phyloP scores from a whole-genome alignment of 2,888 invertebrate species.

The Melipona beecheii region DNA sequence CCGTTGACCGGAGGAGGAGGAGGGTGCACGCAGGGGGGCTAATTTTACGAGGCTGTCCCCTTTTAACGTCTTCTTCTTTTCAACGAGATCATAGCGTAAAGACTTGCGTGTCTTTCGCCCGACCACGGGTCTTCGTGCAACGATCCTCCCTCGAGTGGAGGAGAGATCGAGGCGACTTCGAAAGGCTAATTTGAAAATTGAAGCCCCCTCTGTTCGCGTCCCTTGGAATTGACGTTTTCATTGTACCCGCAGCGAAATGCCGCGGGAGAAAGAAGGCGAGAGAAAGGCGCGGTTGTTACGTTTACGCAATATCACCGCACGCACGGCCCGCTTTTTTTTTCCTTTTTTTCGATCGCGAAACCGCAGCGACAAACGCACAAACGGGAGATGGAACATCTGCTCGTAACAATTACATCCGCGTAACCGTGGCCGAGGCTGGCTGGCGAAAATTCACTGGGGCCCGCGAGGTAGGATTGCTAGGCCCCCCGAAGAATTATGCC shows the following conservation, averaged over 20 bases:
- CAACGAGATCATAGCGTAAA: constrained; percentile 38
- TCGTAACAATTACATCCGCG: constrained; percentile 62
- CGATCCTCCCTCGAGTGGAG: neutral
- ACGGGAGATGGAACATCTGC: constrained; percentile 46
- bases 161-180: neutral
- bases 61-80: constrained; percentile 28
- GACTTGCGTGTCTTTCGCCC: constrained; percentile 37
- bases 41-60: constrained; percentile 63
- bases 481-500: constrained; percentile 68
- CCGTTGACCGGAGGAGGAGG: constrained; percentile 39
- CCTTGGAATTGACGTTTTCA: neutral
- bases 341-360: neutral
- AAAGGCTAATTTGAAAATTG: constrained; percentile 16
- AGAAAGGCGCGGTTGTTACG: constrained; percentile 15
- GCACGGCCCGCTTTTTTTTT: too few relatives aligned
- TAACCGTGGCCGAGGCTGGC: constrained; percentile 22
- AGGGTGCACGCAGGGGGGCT: constrained; percentile 38
- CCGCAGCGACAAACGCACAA: constrained; percentile 6
- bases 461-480: neutral
- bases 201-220: too few relatives aligned
- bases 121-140: neutral
- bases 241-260: too few relatives aligned
- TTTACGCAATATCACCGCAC: constrained; percentile 12
- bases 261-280: neutral
- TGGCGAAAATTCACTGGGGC: constrained; percentile 64